phyloP scores from a whole-genome alignment of 2,113 vertebrate genomes.

The Typhlomys cinereus region DNA sequence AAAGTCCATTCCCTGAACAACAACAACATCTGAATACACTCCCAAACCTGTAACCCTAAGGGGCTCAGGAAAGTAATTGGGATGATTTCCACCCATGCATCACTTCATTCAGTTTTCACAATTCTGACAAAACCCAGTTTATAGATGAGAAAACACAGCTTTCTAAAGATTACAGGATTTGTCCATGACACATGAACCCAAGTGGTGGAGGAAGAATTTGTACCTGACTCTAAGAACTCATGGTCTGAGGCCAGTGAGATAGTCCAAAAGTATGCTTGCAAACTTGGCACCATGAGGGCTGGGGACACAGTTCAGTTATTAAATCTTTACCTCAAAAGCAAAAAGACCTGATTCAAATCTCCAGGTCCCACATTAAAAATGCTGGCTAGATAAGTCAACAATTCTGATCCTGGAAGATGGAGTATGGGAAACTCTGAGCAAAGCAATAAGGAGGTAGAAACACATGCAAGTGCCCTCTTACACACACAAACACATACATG shows the following conservation, averaged over 20 bases:
- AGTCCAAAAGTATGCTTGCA: neutral
- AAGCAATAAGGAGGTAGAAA: neutral
- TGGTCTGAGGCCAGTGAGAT: too few relatives aligned
- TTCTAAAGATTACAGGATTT: neutral
- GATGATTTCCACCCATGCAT: neutral
- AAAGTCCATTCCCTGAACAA: too few relatives aligned
- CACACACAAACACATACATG: neutral
- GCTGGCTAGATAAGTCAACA: too few relatives aligned
- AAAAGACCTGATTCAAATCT: neutral
- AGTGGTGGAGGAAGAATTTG: neutral
- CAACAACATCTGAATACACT: too few relatives aligned
- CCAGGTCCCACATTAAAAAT: too few relatives aligned
- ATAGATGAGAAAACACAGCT: neutral
- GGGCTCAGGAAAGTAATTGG: neutral
- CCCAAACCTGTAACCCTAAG: neutral
- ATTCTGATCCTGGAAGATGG: too few relatives aligned
- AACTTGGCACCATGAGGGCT: too few relatives aligned
- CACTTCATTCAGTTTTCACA: neutral
- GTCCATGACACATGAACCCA: too few relatives aligned
- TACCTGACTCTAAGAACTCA: neutral
- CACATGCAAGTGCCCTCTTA: neutral
- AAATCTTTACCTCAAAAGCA: neutral
- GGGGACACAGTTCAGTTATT: neutral
- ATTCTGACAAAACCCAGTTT: neutral
- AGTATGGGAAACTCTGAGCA: too few relatives aligned